Evolutionary conservation across 2,888 invertebrate species (phyloP).

Genomic region (Chromoteleia sp.): DNA sequence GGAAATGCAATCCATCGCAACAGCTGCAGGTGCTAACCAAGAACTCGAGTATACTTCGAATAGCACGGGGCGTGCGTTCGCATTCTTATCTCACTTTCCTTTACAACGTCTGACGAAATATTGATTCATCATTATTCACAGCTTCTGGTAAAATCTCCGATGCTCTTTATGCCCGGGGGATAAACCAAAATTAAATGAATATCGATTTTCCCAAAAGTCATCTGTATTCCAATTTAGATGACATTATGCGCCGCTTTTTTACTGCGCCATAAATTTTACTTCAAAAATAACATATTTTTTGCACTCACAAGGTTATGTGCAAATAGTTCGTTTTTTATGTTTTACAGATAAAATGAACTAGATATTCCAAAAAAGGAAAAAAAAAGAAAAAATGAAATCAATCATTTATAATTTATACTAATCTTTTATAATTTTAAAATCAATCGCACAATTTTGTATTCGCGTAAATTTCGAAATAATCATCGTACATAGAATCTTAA

Average conservation of each 20-base stretch:
- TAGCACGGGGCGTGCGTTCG: slow-evolving; percentile 3
- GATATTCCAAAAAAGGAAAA: too few relatives aligned
- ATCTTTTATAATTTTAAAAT: too few relatives aligned
- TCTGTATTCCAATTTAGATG: slow-evolving; percentile 47
- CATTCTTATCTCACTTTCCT: slow-evolving; percentile 32
- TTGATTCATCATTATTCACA: slow-evolving; percentile 62
- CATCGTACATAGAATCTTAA: too few relatives aligned
- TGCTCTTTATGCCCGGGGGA: slow-evolving; percentile 44
- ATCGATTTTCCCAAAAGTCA: slow-evolving; percentile 54
- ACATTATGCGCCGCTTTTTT: slow-evolving; percentile 35
- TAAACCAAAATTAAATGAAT: slow-evolving; percentile 61
- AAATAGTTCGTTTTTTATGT: background rate
- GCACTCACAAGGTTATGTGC: background rate
- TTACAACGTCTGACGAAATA: slow-evolving; percentile 47
- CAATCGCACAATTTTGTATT: too few relatives aligned
- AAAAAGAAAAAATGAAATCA: too few relatives aligned
- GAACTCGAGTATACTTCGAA: slow-evolving; percentile 4
- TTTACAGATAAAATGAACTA: background rate
- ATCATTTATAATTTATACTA: too few relatives aligned
- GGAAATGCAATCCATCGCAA: slow-evolving; percentile 17
- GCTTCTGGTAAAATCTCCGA: slow-evolving; percentile 31
- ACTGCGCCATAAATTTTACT: slow-evolving; percentile 36
- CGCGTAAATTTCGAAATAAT: too few relatives aligned
- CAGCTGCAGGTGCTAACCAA: slow-evolving; percentile 13
- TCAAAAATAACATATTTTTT: slow-evolving; percentile 27